Conservation (phyloP, 2,888 invertebrate genomes). For the Pomacea canaliculata region DNA sequence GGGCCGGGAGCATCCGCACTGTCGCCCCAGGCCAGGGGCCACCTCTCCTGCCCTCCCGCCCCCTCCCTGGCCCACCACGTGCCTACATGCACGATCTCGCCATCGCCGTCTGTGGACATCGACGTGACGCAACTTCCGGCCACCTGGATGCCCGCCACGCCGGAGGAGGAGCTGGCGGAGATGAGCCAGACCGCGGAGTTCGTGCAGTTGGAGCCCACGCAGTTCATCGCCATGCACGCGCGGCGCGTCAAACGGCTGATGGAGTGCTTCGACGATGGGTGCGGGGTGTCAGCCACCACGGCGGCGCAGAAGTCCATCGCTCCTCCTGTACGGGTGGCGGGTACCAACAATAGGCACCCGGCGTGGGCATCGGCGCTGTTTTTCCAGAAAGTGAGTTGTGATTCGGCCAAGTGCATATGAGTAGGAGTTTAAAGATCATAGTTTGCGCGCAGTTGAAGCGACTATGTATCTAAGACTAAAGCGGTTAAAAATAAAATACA, state of each 20-base stretch:
- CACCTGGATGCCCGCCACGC: constrained; percentile 27
- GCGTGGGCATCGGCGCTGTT: constrained; percentile 46
- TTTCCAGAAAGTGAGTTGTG: constrained; percentile 37
- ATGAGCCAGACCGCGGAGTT: constrained; percentile 38
- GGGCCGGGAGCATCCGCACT: no score
- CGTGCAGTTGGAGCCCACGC: constrained; percentile 36
- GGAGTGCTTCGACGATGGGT: constrained; percentile 44
- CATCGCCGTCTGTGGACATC: constrained; percentile 24
- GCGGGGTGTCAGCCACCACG: constrained; percentile 44
- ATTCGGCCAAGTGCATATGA: no score
- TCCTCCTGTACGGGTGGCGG: constrained; percentile 41
- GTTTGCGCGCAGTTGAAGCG: background rate
- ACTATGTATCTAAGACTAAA: no score
- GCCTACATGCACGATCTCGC: background rate
- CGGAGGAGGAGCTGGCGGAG: constrained; percentile 35
- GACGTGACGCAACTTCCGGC: constrained; percentile 32
- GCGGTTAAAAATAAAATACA: no score
- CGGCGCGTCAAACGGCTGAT: constrained; percentile 41
- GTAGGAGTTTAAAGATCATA: no score
- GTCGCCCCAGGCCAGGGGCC: constrained; percentile 16
- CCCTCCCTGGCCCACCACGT: background rate
- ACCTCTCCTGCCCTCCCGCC: background rate
- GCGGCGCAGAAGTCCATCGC: constrained; percentile 51
- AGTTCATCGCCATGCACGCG: constrained; percentile 39
- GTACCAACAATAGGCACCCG: constrained; percentile 43